phyloP scores from a whole-genome alignment of 2,888 invertebrate genomes.

The Melieria crassipennis region DNA sequence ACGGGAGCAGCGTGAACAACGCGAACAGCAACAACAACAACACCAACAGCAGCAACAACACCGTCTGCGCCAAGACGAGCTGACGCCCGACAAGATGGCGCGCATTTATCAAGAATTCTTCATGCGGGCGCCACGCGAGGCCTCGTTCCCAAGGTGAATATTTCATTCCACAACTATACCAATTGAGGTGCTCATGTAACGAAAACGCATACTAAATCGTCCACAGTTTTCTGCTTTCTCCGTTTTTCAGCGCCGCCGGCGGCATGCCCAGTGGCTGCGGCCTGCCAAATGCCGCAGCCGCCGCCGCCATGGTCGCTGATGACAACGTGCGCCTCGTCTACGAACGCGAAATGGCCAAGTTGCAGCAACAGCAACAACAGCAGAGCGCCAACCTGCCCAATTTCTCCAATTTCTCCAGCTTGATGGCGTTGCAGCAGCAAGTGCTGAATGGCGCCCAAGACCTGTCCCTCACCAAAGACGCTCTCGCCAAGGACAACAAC shows the following conservation, averaged over 20 bases:
- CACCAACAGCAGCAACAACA: conserved; percentile 60
- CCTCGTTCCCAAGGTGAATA: conserved; percentile 81
- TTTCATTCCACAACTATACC: conserved; percentile 36
- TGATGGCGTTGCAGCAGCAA: conserved; percentile 83
- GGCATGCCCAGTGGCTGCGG: conserved; percentile 63
- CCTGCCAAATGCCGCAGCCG: conserved; percentile 51
- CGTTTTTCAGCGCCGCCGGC: conserved; percentile 75
- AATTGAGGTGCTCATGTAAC: no score
- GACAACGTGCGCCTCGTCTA: conserved; percentile 91
- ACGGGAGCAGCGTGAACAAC: conserved; percentile 53
- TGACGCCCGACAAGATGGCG: conserved; percentile 95
- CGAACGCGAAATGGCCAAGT: conserved; percentile 90
- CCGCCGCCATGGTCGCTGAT: conserved; percentile 67
- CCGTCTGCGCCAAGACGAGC: conserved; percentile 70
- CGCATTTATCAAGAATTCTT: conserved; percentile 95
- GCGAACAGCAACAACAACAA: conserved; percentile 57
- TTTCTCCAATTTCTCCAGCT: conserved; percentile 70
- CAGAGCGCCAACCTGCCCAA: conserved; percentile 67
- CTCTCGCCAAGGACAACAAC: conserved; percentile 57
- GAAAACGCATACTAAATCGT: no score
- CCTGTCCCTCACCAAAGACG: conserved; percentile 84
- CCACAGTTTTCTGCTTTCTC: conserved; percentile 81
- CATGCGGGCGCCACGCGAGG: conserved; percentile 81
- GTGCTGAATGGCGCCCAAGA: conserved; percentile 75
- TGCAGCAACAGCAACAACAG: conserved; percentile 72